Base-by-base conservation (phyloP, 2,797 vertebrate species). In the Onychomys leucogaster region DNA sequence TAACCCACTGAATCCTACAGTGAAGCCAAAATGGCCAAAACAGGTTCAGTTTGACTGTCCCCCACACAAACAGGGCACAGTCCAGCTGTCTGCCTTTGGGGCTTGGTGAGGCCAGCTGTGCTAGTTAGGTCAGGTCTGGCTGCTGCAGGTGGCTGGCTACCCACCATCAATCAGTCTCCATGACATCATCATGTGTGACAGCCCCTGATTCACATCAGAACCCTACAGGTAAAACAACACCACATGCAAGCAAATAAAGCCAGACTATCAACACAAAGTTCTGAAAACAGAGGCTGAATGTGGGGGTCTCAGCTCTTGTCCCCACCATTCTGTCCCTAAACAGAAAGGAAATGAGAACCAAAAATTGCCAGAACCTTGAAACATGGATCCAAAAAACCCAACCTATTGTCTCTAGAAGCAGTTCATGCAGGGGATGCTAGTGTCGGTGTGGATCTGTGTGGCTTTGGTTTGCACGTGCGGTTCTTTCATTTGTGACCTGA, bases 221-320 rank as follows among this genome's bases (percentile, higher is more conserved):
- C 37, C 32, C 32, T 49, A 5, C 19, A 25, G 25, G 55, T 3
- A 0, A 78, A 91, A 67, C 0, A 25, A 57, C 67, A 27, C 49
- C 86, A n/a, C 90, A 23, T 0, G 27, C 92, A 71, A 75, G 46
- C 73, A 9, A 32, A 37, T 52, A 17, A 63, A 86, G 77, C 41
- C 94, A 65, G 61, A n/a, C 76, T 87, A n/a, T 25, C n/a, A 27
- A 57, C 69, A 57, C 0, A 8, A 89, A 65, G 55, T 71, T 71
- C 77, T 7, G 29, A 57, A 43, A 63, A 46, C 1, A 37, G 4
- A 32, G 65, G n/a, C 6, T 0, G 0, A 2, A 37, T 4, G 0
- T 2, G 1, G 0, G 37, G 57, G 13, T 49, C 69, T 34, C 23
- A 17, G 63, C 67, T 52, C 71, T 61, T 78, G 4, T 21, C 0